Conservation (phyloP, 2,113 vertebrate species). For the Felis chaus region DNA sequence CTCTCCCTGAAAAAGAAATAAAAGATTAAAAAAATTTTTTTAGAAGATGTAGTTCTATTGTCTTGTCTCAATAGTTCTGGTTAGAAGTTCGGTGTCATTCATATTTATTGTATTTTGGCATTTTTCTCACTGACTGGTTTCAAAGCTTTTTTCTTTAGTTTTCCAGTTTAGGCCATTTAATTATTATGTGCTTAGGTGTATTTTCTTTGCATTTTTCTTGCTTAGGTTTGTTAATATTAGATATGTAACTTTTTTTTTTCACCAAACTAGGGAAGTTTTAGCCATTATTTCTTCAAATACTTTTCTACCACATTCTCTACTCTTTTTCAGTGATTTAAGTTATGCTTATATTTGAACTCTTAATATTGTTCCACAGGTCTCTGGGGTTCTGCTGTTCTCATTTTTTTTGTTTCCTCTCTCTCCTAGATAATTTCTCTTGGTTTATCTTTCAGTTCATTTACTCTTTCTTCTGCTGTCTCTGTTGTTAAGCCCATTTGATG, state of each 20-base stretch:
- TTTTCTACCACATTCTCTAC: not conserved
- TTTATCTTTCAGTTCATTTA: constrained; percentile 5
- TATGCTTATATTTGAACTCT: not conserved
- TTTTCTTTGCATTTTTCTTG: not conserved
- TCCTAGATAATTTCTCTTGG: not conserved
- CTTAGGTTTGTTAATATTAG: not conserved
- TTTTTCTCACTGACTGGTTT: not conserved
- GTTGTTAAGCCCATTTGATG: not conserved
- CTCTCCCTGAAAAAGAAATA: too few species aligned
- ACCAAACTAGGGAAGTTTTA: not conserved
- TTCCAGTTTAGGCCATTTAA: not conserved
- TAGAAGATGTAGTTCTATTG: not conserved
- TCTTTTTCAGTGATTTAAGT: not conserved
- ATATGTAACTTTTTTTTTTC: not conserved
- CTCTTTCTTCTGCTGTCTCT: not conserved
- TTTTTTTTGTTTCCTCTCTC: not conserved
- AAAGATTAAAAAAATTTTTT: too few species aligned
- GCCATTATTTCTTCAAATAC: not conserved
- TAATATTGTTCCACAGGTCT: not conserved
- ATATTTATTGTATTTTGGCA: not conserved
- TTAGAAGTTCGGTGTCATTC: not conserved
- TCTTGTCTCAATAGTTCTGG: not conserved
- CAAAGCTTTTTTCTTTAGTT: not conserved
- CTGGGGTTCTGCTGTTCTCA: not conserved
- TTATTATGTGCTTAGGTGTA: not conserved